Evolutionary conservation across 1,140 invertebrate species (phyloP).

Genomic region (Cataglyphis hispanica): DNA sequence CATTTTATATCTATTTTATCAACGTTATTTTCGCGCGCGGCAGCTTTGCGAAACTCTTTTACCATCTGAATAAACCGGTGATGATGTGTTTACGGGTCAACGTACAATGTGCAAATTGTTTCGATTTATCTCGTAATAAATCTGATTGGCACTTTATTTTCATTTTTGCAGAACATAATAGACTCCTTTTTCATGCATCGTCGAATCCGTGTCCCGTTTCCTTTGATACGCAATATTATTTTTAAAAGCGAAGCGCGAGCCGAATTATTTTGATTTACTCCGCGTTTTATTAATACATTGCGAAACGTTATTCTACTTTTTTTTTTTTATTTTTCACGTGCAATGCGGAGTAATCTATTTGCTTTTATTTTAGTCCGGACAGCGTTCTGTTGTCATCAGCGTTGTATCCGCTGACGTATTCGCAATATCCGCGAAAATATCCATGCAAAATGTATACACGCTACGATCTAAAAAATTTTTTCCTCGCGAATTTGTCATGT

Average conservation of each 20-base stretch:
- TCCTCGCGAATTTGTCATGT: not conserved
- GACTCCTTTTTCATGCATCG: slow-evolving; percentile 36
- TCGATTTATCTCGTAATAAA: slow-evolving; percentile 64
- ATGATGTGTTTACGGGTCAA: slow-evolving; percentile 61
- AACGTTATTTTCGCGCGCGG: slow-evolving; percentile 44
- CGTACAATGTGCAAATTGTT: slow-evolving; percentile 60
- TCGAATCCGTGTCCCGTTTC: slow-evolving; percentile 2
- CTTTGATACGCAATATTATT: slow-evolving; percentile 40
- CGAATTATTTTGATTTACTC: slow-evolving; percentile 57
- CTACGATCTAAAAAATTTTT: slow-evolving; percentile 5
- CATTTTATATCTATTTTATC: slow-evolving; percentile 56
- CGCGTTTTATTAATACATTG: slow-evolving; percentile 52
- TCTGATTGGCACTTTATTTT: slow-evolving; percentile 63
- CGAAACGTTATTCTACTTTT: slow-evolving; percentile 25
- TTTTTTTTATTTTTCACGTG: slow-evolving; percentile 36
- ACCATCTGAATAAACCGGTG: slow-evolving; percentile 48
- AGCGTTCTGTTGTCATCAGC: slow-evolving; percentile 53
- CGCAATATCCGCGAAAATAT: slow-evolving; percentile 53
- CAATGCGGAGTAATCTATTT: slow-evolving; percentile 56
- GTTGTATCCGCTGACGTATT: slow-evolving; percentile 46
- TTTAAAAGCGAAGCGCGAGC: slow-evolving; percentile 29
- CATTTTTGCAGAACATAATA: slow-evolving; percentile 59
- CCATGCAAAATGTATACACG: slow-evolving; percentile 12
- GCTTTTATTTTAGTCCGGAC: slow-evolving; percentile 43
- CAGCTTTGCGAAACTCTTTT: slow-evolving; percentile 49